Conservation (phyloP, 2,888 invertebrate genomes). For the Electrophaes corylata region DNA sequence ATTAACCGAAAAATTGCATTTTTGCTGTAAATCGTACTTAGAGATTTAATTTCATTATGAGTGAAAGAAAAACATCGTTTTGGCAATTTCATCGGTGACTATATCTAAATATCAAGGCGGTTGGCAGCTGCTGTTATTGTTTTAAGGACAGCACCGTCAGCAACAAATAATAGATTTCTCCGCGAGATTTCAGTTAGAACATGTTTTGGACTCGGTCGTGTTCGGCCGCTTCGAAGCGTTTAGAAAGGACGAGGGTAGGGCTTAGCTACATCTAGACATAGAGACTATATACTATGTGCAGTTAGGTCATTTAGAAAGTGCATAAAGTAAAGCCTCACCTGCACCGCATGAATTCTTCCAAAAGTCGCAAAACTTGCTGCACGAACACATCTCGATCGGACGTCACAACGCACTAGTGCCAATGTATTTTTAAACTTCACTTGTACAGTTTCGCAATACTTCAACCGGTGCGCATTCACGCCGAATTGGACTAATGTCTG, state of each 20-base stretch:
- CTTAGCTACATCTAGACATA: background rate
- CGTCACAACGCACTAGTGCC: conserved; percentile 76
- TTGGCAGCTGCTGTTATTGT: conserved; percentile 14
- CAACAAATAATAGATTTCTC: conserved; percentile 27
- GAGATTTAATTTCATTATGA: too few relatives aligned
- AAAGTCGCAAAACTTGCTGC: conserved; percentile 81
- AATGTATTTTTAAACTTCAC: conserved; percentile 84
- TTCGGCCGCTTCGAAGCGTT: conserved; percentile 34
- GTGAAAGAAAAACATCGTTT: conserved; percentile 8
- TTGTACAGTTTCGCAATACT: conserved; percentile 80
- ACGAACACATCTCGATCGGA: conserved; percentile 74
- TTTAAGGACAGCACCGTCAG: conserved; percentile 3
- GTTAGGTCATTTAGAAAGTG: conserved; percentile 53
- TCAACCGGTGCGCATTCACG: conserved; percentile 70
- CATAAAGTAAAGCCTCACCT: conserved; percentile 65
- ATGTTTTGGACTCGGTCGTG: conserved; percentile 20
- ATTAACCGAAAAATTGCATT: conserved; percentile 19
- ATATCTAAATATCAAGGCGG: background rate
- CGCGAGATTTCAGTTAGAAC: conserved; percentile 21
- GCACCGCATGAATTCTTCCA: conserved; percentile 81
- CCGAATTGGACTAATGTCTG: conserved; percentile 60
- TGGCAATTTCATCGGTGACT: conserved; percentile 10
- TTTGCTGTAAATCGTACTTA: background rate
- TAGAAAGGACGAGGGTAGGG: conserved; percentile 53
- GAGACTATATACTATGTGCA: conserved; percentile 14